Conservation (phyloP, 2,888 invertebrate species). For the Agrotis segetum region DNA sequence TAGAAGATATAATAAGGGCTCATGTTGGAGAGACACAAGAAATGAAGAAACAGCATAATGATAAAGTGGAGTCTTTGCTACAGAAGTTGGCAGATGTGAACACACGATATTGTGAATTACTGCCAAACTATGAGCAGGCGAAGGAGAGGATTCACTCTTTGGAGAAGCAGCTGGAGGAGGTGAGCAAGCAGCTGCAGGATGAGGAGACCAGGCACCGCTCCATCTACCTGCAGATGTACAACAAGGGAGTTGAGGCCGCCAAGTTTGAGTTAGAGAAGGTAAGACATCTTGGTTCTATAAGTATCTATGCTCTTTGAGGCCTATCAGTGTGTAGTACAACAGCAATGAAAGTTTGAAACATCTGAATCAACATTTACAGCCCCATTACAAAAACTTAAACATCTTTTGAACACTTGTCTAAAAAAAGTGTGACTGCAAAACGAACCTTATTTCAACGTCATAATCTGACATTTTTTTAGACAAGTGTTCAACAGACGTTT, state of each 20-base stretch:
- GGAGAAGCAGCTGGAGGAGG: slow-evolving; percentile 94
- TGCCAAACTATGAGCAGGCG: slow-evolving; percentile 94
- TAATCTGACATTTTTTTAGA: no score
- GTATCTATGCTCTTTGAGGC: neutral
- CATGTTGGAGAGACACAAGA: slow-evolving; percentile 93
- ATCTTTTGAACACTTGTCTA: no score
- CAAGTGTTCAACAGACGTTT: no score
- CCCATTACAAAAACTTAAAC: no score
- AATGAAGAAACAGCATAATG: slow-evolving; percentile 94
- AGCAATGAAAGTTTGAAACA: slow-evolving; percentile 18
- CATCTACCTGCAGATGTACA: slow-evolving; percentile 95
- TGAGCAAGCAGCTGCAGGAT: slow-evolving; percentile 92
- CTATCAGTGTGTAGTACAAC: neutral
- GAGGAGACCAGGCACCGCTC: slow-evolving; percentile 94
- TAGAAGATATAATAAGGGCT: slow-evolving; percentile 93
- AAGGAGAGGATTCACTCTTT: slow-evolving; percentile 93
- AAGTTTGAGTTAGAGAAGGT: slow-evolving; percentile 94
- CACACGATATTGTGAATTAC: slow-evolving; percentile 94
- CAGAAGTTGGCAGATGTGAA: slow-evolving; percentile 94
- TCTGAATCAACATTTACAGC: slow-evolving; percentile 18
- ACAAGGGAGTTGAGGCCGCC: slow-evolving; percentile 95
- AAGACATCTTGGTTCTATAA: slow-evolving; percentile 48
- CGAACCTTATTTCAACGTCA: no score
- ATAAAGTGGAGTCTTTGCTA: slow-evolving; percentile 94
- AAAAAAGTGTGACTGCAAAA: no score